These are phyloP conservation scores for Drosophila colorata DNA, from an alignment of 2,888 invertebrate genomes.

Conservation along the genomic window DNA sequence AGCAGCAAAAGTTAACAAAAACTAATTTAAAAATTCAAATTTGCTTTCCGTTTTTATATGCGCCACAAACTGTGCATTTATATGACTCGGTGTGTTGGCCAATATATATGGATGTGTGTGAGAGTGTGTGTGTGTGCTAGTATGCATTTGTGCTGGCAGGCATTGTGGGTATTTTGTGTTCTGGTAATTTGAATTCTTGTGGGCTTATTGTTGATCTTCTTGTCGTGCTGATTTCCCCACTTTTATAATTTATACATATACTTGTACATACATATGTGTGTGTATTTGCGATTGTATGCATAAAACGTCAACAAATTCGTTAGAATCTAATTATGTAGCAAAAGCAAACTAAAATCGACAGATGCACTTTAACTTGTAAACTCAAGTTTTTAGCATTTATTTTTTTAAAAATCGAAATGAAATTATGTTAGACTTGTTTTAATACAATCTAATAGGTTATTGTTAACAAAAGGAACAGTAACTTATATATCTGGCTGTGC, in stretches of 20 bases:
- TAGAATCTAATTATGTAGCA: conserved; percentile 35
- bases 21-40: conserved; percentile 86
- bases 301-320: conserved; percentile 47
- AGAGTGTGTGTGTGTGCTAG: conserved; percentile 12
- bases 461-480: too few species aligned
- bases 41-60: conserved; percentile 80
- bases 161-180: conserved; percentile 63
- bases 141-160: conserved; percentile 29
- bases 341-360: not conserved
- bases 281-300: conserved; percentile 17
- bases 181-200: conserved; percentile 83
- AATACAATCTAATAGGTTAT: too few species aligned
- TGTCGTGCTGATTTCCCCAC: conserved; percentile 44
- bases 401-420: too few species aligned
- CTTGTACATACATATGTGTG: not conserved
- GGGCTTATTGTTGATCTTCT: conserved; percentile 79
- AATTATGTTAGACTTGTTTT: too few species aligned
- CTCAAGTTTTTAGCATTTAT: not conserved
- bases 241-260: conserved; percentile 32
- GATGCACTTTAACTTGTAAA: not conserved
- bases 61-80: conserved; percentile 78
- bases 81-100: conserved; percentile 51
- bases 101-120: conserved; percentile 9
- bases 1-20: conserved; percentile 83
- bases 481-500: too few species aligned